Evolutionary conservation across 1,140 invertebrate species (phyloP).

Genomic region (Zaprionus davidi): DNA sequence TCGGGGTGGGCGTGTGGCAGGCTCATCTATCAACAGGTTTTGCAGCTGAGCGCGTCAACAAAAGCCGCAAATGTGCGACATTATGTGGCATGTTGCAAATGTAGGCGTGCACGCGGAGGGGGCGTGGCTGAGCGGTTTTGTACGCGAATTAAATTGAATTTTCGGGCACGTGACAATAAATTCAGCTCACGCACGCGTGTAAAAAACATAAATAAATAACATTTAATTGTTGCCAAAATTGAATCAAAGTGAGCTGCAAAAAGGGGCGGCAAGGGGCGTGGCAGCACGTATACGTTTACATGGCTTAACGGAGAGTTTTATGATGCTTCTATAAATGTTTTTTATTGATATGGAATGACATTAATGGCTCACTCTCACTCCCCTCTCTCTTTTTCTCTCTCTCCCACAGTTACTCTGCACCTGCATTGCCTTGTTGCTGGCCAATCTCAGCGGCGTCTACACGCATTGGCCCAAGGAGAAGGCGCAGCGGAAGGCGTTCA

Average conservation of each 20-base stretch:
- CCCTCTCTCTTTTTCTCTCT: background rate
- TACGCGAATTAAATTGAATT: constrained; percentile 2
- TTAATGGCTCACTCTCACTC: background rate
- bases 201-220: constrained; percentile 67
- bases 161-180: constrained; percentile 31
- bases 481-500: constrained; percentile 95
- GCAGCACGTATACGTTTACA: no score
- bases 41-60: background rate
- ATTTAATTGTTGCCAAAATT: constrained; percentile 79
- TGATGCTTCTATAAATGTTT: background rate
- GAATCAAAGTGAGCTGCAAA: constrained; percentile 58
- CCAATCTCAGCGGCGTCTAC: constrained; percentile 94
- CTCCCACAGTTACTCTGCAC: constrained; percentile 88
- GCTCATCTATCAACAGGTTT: constrained; percentile 40
- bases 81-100: background rate
- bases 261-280: no score
- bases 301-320: background rate
- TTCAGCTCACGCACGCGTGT: constrained; percentile 5
- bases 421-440: constrained; percentile 89
- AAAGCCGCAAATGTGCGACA: constrained; percentile 26
- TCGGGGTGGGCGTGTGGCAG: background rate
- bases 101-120: background rate
- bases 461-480: constrained; percentile 96
- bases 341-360: constrained; percentile 1
- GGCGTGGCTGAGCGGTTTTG: constrained; percentile 1